A percentile compares a stretch with the other conserved stretches of the same genome.
Conservation (phyloP, 2,797 vertebrate genomes). For the Peromyscus attwateri region DNA sequence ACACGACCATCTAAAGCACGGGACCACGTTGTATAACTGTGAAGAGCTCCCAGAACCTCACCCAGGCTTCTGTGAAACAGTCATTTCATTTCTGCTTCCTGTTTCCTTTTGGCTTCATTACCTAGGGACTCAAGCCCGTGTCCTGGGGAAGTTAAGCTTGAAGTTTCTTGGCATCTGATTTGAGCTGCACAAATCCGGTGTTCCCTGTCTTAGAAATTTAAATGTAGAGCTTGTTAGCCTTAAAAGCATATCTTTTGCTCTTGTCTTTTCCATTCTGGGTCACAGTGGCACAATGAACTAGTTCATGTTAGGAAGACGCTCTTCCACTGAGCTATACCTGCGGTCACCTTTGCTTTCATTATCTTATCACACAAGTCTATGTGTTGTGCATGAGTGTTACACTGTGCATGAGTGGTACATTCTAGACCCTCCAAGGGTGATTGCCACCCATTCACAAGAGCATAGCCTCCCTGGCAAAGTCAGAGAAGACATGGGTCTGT, state of each 20-base stretch:
- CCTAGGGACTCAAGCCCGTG: background rate
- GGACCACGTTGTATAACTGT: background rate
- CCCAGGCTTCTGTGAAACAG: background rate
- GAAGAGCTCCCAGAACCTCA: background rate
- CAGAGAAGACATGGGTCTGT: background rate
- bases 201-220: background rate
- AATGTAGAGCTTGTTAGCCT: background rate
- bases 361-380: background rate
- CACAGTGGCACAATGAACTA: too few relatives aligned
- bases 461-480: fast-evolving
- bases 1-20: background rate
- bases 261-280: background rate
- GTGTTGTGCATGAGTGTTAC: background rate
- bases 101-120: background rate
- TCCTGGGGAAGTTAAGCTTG: background rate
- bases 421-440: background rate
- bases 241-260: background rate
- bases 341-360: background rate
- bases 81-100: background rate
- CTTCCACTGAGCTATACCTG: background rate
- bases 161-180: background rate
- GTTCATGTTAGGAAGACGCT: background rate
- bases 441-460: background rate
- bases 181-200: background rate
- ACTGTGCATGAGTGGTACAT: background rate